Base-by-base conservation (phyloP, 2,113 vertebrate genomes). In the Ptilorrhoa leucosticta region DNA sequence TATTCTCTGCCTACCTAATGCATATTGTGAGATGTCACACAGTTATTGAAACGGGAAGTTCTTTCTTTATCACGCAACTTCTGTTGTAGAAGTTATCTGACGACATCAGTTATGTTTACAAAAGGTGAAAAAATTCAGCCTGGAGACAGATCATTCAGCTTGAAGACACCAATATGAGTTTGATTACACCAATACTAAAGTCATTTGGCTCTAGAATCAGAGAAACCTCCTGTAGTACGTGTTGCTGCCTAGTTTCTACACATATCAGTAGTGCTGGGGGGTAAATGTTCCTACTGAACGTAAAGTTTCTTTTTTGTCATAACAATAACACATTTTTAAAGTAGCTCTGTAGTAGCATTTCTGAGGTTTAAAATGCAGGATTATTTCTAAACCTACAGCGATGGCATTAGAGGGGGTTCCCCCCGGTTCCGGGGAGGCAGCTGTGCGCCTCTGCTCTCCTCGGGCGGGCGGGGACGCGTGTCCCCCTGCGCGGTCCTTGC, bases 201-300 rank as follows among this genome's bases (percentile, higher is more conserved):
- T 28, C 18, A 28, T 66, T 40, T 48, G 7, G 9, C 11, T 61
- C 21, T 8, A 24, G 18, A 21, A 16, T 19, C 14, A 7, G 40
- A 47, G 13, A 58, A 20, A 15, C 9, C 6, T 44, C 9, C 12
- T 2, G 1, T 11, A 7, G 31, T 40, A 37, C 1, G 0, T 19
- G 19, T 13, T 54, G 17, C 44, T 79, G 13, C 10, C 35, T 61
- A 1, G 12, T 50, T 85, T 51, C 21, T 27, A 23, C 15, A 27
- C 1, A 0, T 8, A 21, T 0, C 35, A 1, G 23, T 23, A 66
- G 20, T 2, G 13, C 14, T 11, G 37, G 15, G 7, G 18, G 35
- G 24, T 10, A 70, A n/a, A 30, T 9, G 18, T 21, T 37, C 21
- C 39, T 33, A 20, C 26, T 0, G 6, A 44, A 51, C 77, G 3